Conservation (phyloP, 2,888 invertebrate genomes). For the Orthosia gracilis region DNA sequence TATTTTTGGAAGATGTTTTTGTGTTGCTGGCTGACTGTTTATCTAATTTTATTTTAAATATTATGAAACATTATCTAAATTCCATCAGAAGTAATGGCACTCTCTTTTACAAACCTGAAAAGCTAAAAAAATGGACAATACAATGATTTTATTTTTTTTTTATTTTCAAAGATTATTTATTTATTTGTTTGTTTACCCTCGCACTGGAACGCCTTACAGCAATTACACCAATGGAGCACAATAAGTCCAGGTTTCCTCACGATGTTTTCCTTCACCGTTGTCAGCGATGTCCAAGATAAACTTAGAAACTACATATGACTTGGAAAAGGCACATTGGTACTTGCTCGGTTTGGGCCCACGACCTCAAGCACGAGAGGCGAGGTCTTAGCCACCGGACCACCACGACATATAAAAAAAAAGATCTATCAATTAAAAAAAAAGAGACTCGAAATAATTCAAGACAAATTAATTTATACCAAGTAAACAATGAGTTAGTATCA, state of each 20-base stretch:
- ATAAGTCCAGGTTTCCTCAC: no score
- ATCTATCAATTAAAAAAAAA: neutral
- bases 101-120: neutral
- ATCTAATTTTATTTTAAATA: neutral
- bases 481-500: slow-evolving; percentile 18
- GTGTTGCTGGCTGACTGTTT: neutral
- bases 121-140: neutral
- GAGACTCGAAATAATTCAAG: neutral
- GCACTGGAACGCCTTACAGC: no score
- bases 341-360: no score
- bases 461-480: slow-evolving; percentile 13
- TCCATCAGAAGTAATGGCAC: neutral
- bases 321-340: no score
- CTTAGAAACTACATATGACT: no score
- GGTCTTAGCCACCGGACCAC: no score
- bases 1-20: neutral
- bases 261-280: no score
- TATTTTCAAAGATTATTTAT: neutral
- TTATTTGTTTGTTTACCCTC: no score
- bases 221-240: no score
- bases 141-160: neutral
- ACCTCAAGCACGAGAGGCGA: no score
- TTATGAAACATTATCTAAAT: neutral
- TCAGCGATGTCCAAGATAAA: no score
- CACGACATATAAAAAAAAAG: no score